Base-by-base conservation (phyloP, 1,140 invertebrate genomes). In the Orius insidiosus region DNA sequence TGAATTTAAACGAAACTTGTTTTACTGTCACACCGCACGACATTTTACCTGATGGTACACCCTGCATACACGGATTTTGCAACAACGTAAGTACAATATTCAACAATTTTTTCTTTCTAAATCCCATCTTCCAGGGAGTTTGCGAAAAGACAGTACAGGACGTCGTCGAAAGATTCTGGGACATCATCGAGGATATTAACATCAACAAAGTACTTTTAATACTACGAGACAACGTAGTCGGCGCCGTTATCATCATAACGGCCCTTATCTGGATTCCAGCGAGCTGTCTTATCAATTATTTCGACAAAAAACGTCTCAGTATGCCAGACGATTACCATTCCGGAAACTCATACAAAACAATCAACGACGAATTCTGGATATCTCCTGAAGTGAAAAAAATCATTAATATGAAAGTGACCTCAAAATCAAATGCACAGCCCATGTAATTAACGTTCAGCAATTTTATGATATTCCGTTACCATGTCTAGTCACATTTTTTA, bases 131-230 rank as follows among this genome's bases (percentile, higher is more conserved):
- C 10, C 24, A 89, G 83, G 86, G 87, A n/a, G 69, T 83, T 2
- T 94, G 88, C 60, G 85, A 93, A 58, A 89, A 92, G 63, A 92
- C 87, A 2, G 85, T 93, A 50, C 86, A 93, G 63, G 87, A 94
- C 59, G 85, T 94, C 8, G 86, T 94, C 4, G 86, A 92, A 63
- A 70, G 89, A 42, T 90, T 94, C 61, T 94, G 89, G 89, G 87
- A 93, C 59, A 90, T 94, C 18, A 93, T 95, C 42, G 88, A 94
- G 63, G 88, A 93, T 56, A 92, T 93, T 31, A 92, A 90, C 58
- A 89, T 93, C 32, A 92, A 90, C 57, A 88, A 85, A 62, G 84
- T 93, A 9, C 67, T 93, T 52, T 66, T 79, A 49, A 88, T 89
- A 59, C 64, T 90, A 30, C 74, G 80, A 55, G 85, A 88, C 59